phyloP scores from a whole-genome alignment of 2,113 vertebrate genomes.

The Paramormyrops kingsleyae region DNA sequence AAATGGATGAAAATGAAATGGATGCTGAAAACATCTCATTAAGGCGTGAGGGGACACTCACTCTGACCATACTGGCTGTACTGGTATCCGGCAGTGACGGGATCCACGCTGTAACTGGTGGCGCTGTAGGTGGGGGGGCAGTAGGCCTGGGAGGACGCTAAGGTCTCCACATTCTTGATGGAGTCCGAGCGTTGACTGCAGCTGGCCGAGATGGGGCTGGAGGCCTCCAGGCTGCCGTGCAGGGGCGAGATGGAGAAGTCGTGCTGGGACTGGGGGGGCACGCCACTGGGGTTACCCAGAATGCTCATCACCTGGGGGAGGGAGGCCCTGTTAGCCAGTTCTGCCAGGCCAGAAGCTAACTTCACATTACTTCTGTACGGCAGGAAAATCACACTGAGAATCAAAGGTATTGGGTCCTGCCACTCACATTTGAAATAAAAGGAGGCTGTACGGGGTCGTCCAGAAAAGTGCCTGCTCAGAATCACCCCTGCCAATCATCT shows the following conservation, averaged over 20 bases:
- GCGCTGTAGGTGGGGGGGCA: conserved; percentile 97
- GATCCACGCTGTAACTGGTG: conserved; percentile 96
- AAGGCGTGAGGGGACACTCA: conserved; percentile 57
- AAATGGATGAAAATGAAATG: background rate
- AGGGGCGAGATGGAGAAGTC: conserved; percentile 98
- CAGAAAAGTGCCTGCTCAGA: background rate
- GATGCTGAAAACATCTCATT: background rate
- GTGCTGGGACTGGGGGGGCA: conserved; percentile 84
- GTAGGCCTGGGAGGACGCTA: conserved; percentile 95
- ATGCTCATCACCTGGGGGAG: conserved; percentile 91
- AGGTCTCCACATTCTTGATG: conserved; percentile 94
- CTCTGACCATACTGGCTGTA: conserved; percentile 96
- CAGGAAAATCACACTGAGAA: background rate
- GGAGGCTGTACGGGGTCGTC: background rate
- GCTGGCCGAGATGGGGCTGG: conserved; percentile 92
- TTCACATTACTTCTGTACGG: background rate
- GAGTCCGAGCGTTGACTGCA: conserved; percentile 94
- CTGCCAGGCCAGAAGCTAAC: background rate
- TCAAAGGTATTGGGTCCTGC: background rate
- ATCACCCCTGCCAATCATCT: background rate
- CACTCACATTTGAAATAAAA: background rate
- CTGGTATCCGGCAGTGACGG: conserved; percentile 90
- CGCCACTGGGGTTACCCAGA: conserved; percentile 83
- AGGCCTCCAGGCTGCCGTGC: conserved; percentile 83
- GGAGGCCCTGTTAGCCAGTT: conserved; percentile 30